Evolutionary conservation across 1,140 invertebrate species (phyloP), one percentile per base, ranked within the genome.

Genomic region (Matsumurasca onukii): DNA sequence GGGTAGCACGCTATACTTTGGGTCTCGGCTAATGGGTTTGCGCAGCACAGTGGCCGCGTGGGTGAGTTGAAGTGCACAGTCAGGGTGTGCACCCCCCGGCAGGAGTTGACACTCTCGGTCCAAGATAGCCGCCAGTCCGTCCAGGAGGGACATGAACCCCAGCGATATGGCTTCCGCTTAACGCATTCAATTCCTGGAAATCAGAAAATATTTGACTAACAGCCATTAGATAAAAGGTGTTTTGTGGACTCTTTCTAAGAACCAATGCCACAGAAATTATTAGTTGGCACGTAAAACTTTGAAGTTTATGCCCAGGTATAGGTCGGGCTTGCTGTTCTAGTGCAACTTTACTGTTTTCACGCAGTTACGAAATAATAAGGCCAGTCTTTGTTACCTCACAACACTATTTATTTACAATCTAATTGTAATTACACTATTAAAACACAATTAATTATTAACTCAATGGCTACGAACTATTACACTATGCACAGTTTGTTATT

Each of bases 51-150:
- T 85, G 9, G 92, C 91, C 17, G 94, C 94, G 80, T 97, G 94
- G 20, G 93, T 90, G 69, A 98, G 84, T 78, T 98, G 95, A 34
- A 97, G 77, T 0, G 92, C 89, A 76, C 93, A 95, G 75, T 97
- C 95, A 0, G 91, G 91, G 79, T 94, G 91, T 24, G 93, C 86
- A 69, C 84, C 85, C 12, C 85, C 84, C 0, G 93, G 89, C 66
- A 98, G 81, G 49, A 92, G 78, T 0, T 89, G 88, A 73, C 93
- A 94, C 79, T 98, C 97, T 61, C 95, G 85, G 75, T 98, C 95
- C 67, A 98, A 84, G 70, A 98, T 89, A 49, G 82, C 82, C 0
- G 91, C 90, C 64, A 93, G 81, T 9, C 89, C 89, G 66, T 89
- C 89, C 1, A 94, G 77, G 20, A 93, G 79, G 69, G 93, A 90